Evolutionary conservation across 2,797 vertebrate species (phyloP), one percentile per base, ranked within the genome.

Genomic region (Hyperoplus lanceolatus): DNA sequence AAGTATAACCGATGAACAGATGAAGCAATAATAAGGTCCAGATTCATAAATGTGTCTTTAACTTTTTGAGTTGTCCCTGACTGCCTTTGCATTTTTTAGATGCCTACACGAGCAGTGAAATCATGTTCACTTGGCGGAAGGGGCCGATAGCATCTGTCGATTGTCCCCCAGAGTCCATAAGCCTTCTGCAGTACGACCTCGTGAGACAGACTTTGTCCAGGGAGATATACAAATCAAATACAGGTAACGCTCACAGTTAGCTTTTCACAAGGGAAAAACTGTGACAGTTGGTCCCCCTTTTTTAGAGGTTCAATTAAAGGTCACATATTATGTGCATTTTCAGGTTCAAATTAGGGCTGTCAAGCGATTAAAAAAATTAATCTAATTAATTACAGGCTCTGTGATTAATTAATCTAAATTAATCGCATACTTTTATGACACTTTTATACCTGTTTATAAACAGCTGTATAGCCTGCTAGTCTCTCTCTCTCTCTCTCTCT

Each of bases 101-200:
- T 85, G 96, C 94, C 12, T 96, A 96, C 82, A 95, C 96, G 1
- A 95, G 84, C 90, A 90, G 77, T 70, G 96, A 96, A 86, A 95
- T 96, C 3, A 4, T 93, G 45, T 96, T 95, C 83, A 96, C 94
- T 2, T 96, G 96, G 96, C 95, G 87, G 79, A 96, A 96, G 73
- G 96, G 96, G 4, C 90, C 67, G 1, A 15, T 85, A 6, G 79
- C 85, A 0, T 96, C 96, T 4, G 94, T 96, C 1, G 95, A 96
- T 8, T 91, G 95, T 81, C 96, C 96, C 2, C 79, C 92, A 49
- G 95, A 96, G 90, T 96, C 96, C 49, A 96, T 95, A 14, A 96
- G 95, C 87, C 91, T 96, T 50, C 90, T 96, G 73, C 95, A 96
- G 87, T 96, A 96, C 18, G 96, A 96, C 50, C 92, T 96, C 18